phyloP scores from a whole-genome alignment of 2,113 vertebrate species.

The Lasiurus borealis region DNA sequence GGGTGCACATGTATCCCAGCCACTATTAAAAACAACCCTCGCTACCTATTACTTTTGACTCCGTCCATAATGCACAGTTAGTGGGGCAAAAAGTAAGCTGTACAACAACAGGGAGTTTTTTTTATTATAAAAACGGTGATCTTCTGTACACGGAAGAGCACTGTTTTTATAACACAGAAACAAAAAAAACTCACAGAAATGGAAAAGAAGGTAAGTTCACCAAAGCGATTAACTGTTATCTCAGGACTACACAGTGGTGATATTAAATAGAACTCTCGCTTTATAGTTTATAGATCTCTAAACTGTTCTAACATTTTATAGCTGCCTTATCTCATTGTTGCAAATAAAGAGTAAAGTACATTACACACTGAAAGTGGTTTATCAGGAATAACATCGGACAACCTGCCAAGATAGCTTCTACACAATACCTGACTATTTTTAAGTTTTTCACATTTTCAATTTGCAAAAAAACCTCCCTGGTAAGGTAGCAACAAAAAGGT shows the following conservation, averaged over 20 bases:
- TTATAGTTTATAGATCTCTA: background rate
- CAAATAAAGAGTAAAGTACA: background rate
- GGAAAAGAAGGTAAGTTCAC: background rate
- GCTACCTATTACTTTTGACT: background rate
- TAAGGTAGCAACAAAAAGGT: background rate
- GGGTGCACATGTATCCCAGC: background rate
- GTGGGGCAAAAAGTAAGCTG: background rate
- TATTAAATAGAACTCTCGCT: background rate
- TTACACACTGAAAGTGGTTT: background rate
- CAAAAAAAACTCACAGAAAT: background rate
- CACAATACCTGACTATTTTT: background rate
- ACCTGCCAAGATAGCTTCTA: background rate
- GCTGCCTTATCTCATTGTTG: background rate
- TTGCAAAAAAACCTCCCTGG: slow-evolving; percentile 13
- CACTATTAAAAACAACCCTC: slow-evolving; percentile 20
- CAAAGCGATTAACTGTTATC: background rate
- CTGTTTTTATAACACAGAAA: background rate
- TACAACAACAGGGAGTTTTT: too few relatives aligned
- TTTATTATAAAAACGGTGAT: too few relatives aligned
- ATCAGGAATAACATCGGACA: background rate
- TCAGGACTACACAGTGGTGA: background rate
- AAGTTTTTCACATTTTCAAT: background rate
- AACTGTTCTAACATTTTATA: background rate
- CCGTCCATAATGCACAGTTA: background rate
- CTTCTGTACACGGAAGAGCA: background rate